These are phyloP conservation scores for Antechinus stuartii DNA, from an alignment of 2,113 vertebrate genomes.

Conservation along the genomic window DNA sequence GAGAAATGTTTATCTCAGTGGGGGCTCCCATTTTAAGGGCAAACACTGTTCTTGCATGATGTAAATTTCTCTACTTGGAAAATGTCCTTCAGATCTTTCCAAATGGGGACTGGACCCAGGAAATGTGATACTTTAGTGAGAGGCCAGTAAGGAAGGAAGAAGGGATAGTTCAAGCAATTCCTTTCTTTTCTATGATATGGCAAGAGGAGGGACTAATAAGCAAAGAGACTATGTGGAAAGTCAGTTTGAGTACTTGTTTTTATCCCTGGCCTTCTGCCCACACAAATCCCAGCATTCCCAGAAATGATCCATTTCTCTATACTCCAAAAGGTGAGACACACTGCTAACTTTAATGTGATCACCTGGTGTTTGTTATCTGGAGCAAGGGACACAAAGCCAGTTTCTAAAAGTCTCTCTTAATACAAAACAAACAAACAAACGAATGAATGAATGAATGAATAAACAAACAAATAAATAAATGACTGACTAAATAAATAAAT, in stretches of 20 bases:
- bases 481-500: no score
- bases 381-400: not conserved
- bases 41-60: not conserved
- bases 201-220: not conserved
- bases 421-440: no score
- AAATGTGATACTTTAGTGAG: not conserved
- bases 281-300: not conserved
- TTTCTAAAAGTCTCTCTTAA: not conserved
- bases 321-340: not conserved
- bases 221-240: not conserved
- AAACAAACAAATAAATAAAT: no score
- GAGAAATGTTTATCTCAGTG: constrained; percentile 1
- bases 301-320: not conserved
- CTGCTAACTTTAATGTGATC: not conserved
- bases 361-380: not conserved
- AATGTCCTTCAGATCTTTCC: not conserved
- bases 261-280: not conserved
- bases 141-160: not conserved
- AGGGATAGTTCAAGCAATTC: not conserved
- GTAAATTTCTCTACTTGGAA: not conserved
- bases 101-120: not conserved
- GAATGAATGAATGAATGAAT: no score
- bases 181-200: not conserved
- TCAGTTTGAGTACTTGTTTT: not conserved
- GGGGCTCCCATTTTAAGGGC: not conserved